Percentiles rank a stretch among this genome's conserved stretches.
Evolutionary conservation across 2,113 vertebrate species (phyloP).

Genomic region (Rhinichthys klamathensis): DNA sequence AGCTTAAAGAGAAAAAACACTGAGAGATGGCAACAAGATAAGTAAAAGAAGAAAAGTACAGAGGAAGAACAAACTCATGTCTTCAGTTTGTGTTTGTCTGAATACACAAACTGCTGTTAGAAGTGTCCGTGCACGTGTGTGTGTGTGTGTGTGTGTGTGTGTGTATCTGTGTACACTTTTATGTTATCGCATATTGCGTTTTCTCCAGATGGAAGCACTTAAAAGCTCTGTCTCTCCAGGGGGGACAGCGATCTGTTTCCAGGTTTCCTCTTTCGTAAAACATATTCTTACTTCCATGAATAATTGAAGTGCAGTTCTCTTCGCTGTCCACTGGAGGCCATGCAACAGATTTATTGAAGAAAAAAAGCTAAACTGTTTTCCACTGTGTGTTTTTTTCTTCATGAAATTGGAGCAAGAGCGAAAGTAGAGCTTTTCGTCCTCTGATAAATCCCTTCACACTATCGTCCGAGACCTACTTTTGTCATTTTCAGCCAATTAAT

Average conservation of each 20-base stretch:
- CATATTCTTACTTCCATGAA: slow-evolving; percentile 49
- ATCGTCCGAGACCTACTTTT: slow-evolving; percentile 55
- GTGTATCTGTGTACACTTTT: background rate
- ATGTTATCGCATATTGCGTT: background rate
- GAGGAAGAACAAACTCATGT: slow-evolving; percentile 4
- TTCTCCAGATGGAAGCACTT: slow-evolving; percentile 48
- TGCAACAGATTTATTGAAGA: slow-evolving; percentile 3
- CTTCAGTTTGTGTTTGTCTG: slow-evolving; percentile 15
- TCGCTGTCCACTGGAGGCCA: slow-evolving; percentile 43
- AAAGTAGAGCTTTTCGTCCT: slow-evolving; percentile 31
- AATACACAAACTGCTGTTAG: background rate
- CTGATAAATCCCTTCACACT: slow-evolving; percentile 33
- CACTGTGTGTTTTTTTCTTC: background rate
- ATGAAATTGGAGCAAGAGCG: slow-evolving; percentile 25
- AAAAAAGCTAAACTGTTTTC: background rate
- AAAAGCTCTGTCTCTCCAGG: slow-evolving; percentile 50
- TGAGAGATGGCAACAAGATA: background rate
- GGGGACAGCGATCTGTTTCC: slow-evolving; percentile 51
- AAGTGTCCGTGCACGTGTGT: slow-evolving; percentile 1
- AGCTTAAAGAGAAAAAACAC: background rate
- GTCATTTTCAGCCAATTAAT: slow-evolving; percentile 50
- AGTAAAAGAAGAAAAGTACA: background rate
- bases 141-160: background rate
- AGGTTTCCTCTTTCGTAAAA: slow-evolving; percentile 40
- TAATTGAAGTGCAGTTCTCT: slow-evolving; percentile 49